Conservation (phyloP, 2,888 invertebrate genomes). For the Macroteleia sp. region DNA sequence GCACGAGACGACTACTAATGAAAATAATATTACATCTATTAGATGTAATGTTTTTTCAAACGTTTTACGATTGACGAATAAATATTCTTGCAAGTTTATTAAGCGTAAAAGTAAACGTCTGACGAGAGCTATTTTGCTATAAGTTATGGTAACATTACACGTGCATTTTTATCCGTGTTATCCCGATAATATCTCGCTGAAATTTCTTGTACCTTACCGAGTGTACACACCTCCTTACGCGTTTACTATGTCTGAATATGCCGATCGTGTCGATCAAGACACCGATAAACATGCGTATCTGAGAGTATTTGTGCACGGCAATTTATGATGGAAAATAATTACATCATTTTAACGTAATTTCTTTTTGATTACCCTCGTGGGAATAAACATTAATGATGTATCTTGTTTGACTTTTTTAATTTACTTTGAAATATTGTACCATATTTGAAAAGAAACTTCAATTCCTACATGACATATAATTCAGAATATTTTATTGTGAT, state of each 20-base stretch:
- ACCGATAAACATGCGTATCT: slow-evolving; percentile 47
- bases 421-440: too few species aligned
- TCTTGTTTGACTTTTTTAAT: too few species aligned
- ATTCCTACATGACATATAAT: too few species aligned
- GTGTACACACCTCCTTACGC: slow-evolving; percentile 44
- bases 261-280: slow-evolving; percentile 49
- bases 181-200: slow-evolving; percentile 38
- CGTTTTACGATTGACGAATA: slow-evolving; percentile 21
- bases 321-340: slow-evolving; percentile 48
- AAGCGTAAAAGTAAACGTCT: slow-evolving; percentile 39
- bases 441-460: too few species aligned
- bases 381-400: too few species aligned
- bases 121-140: slow-evolving; percentile 15
- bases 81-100: slow-evolving; percentile 26
- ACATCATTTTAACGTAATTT: slow-evolving; percentile 45
- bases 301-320: slow-evolving; percentile 21
- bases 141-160: slow-evolving; percentile 27
- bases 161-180: slow-evolving; percentile 19
- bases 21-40: slow-evolving; percentile 34
- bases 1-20: slow-evolving; percentile 13
- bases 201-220: slow-evolving; percentile 51
- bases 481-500: too few species aligned
- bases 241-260: slow-evolving; percentile 43
- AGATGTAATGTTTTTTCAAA: slow-evolving; percentile 1
- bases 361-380: slow-evolving; percentile 22